Conservation (phyloP, 2,113 vertebrate genomes). For the Phrynocephalus versicolor region DNA sequence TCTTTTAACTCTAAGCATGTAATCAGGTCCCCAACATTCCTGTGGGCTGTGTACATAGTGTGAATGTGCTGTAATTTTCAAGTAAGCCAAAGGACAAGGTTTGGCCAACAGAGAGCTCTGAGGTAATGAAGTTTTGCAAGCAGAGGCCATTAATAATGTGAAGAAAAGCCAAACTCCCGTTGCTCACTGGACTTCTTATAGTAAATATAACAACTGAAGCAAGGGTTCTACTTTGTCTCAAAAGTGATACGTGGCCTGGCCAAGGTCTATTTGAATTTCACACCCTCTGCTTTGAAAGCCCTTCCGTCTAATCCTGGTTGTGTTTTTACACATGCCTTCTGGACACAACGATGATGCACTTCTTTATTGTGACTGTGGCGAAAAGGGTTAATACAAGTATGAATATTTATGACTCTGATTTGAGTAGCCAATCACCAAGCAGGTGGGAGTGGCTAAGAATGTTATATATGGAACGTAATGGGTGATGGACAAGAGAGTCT, state of each 20-base stretch:
- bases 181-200: not conserved
- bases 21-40: slow-evolving; percentile 19
- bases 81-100: not conserved
- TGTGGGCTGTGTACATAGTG: not conserved
- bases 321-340: not conserved
- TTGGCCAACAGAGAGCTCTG: not conserved
- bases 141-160: slow-evolving; percentile 1
- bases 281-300: not conserved
- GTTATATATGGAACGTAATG: too few relatives aligned
- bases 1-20: slow-evolving; percentile 43
- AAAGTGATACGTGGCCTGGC: not conserved
- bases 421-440: too few relatives aligned
- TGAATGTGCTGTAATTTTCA: slow-evolving; percentile 44
- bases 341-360: not conserved
- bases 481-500: too few relatives aligned
- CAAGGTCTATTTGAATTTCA: not conserved
- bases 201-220: not conserved
- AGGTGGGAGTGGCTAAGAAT: too few relatives aligned
- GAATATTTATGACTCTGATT: too few relatives aligned
- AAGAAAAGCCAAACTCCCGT: slow-evolving; percentile 15
- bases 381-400: too few relatives aligned
- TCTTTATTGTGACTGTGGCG: not conserved
- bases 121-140: slow-evolving; percentile 45
- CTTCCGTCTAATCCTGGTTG: not conserved
- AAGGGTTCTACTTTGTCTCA: not conserved